These are phyloP conservation scores for Pachypanchax playfairii DNA, from an alignment of 2,113 vertebrate species.

Conservation along the genomic window DNA sequence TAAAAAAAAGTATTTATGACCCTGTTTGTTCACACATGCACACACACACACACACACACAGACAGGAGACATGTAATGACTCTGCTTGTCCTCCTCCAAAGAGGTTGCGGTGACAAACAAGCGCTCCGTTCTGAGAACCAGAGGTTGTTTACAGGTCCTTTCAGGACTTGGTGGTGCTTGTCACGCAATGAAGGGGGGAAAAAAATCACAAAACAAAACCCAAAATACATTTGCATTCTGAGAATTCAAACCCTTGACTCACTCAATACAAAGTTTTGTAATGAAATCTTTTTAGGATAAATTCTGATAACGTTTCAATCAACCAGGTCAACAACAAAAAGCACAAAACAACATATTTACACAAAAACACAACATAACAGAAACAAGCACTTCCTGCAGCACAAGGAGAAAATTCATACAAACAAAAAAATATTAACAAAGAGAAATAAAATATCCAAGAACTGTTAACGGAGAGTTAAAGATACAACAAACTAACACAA, in stretches of 20 bases:
- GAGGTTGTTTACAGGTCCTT: conserved; percentile 24
- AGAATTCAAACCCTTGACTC: neutral
- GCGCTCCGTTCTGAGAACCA: conserved; percentile 14
- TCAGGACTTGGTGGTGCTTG: conserved; percentile 1
- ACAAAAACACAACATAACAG: no score
- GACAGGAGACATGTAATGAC: conserved; percentile 15
- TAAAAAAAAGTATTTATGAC: conserved; percentile 42
- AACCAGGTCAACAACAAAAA: no score
- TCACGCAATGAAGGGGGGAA: neutral
- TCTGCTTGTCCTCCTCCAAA: conserved; percentile 11
- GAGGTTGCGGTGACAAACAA: conserved; percentile 23
- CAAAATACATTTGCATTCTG: neutral
- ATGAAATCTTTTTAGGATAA: no score
- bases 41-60: neutral
- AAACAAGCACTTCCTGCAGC: no score
- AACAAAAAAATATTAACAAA: no score
- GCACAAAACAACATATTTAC: no score
- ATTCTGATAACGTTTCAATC: no score
- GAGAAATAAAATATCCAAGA: no score
- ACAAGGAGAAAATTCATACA: no score
- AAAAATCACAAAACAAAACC: neutral
- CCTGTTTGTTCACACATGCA: neutral
- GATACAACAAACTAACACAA: no score
- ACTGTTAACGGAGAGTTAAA: no score
- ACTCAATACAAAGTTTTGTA: neutral